phyloP scores from a whole-genome alignment of 53 echinoderm and acorn worm genomes.

The Stichopus horrens region DNA sequence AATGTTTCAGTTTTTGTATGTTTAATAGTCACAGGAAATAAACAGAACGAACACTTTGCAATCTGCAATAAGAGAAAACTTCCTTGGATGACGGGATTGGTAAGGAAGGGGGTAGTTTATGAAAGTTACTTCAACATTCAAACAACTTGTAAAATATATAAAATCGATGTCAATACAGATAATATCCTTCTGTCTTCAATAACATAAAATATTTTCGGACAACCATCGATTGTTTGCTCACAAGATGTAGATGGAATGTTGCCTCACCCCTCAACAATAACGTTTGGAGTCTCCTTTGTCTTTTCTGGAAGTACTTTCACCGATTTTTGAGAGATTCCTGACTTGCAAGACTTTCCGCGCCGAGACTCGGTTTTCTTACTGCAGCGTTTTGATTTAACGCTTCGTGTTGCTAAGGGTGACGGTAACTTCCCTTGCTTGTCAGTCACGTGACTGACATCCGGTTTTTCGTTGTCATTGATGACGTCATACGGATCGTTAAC shows the following conservation, averaged over 20 bases:
- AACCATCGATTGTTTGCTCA: background rate
- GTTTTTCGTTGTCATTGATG: background rate
- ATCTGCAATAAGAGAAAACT: background rate
- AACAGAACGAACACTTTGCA: background rate
- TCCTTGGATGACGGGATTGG: too few relatives aligned
- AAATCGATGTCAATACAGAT: too few relatives aligned
- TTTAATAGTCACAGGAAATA: background rate
- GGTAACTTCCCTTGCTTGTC: background rate
- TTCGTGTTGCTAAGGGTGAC: background rate
- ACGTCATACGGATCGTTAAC: constrained; percentile 9
- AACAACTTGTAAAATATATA: too few relatives aligned
- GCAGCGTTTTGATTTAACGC: background rate
- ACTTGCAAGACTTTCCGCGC: too few relatives aligned
- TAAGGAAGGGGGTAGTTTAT: too few relatives aligned
- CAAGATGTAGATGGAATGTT: background rate
- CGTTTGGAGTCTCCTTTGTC: background rate
- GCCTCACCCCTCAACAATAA: background rate
- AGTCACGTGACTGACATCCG: background rate
- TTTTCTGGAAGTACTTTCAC: too few relatives aligned
- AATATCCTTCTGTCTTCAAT: background rate
- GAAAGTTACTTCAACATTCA: too few relatives aligned
- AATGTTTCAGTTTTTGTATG: background rate
- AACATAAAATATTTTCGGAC: background rate
- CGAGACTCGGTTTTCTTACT: background rate
- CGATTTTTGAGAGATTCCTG: too few relatives aligned